Evolutionary conservation across 1,140 invertebrate species (phyloP), one percentile per base, ranked within the genome.

Genomic region (Pseudoatta argentina): DNA sequence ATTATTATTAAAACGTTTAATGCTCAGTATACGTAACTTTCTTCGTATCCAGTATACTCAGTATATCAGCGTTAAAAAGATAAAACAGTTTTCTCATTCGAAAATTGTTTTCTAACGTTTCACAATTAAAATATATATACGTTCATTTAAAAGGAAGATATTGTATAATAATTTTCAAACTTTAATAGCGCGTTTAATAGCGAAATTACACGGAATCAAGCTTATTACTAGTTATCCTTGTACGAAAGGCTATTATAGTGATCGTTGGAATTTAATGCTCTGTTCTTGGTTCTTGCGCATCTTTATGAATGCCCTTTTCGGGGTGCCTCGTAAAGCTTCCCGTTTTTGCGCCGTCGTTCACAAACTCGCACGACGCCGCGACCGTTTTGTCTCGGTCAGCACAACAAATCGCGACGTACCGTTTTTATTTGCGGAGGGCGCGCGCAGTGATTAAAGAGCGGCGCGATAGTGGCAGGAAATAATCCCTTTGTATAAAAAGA

Each of bases 391-490:
- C 78, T 57, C 51, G 64, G 53, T n/a, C 59, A 44, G 59, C 34
- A 21, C 78, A 81, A 81, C 78, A 81, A 81, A 81, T 81, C 78
- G 78, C 64, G 64, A 34, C 78, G 39, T 64, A 48, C 51, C 51
- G 78, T 81, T 81, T 81, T 81, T 81, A 81, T 81, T 81, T 59
- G 64, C 51, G 48, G 64, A 57, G 30, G 21, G 59, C 64, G 51
- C 78, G 66, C 55, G 16, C 78, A 34, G 78, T 81, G 78, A 81
- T 81, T 81, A 81, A 81, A 81, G 78, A 81, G 78, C 64, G 78
- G 78, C 34, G 21, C 78, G 78, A 81, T 81, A 81, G 78, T 81
- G 78, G 78, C 78, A 81, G 78, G 78, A 81, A 71, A 81, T 81
- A 71, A 81, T 34, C 66, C 51, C 53, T 81, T 81, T 81, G 78